Percentiles rank a stretch among this genome's conserved stretches.
Evolutionary conservation across 2,113 vertebrate species (phyloP).

Genomic region (Sterrhoptilus dennistouni): DNA sequence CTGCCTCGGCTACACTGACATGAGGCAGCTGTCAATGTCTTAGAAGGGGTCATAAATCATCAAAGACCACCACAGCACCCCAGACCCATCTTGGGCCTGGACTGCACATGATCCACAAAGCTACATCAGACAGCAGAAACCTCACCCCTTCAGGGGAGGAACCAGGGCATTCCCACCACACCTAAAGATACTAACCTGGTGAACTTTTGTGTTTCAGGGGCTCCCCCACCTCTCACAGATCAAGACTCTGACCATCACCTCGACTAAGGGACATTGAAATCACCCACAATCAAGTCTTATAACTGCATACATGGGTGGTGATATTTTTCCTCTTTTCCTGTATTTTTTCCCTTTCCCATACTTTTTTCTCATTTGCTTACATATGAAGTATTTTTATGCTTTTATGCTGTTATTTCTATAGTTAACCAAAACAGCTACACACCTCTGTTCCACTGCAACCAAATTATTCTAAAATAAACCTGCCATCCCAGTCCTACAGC

Average conservation of each 20-base stretch:
- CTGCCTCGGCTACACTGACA: accelerated
- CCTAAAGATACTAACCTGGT: accelerated
- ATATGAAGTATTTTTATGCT: background rate
- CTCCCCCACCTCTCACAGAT: background rate
- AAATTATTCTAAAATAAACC: background rate
- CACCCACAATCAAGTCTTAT: background rate
- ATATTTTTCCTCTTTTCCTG: background rate
- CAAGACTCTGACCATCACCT: background rate
- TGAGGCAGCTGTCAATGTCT: background rate
- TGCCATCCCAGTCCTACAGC: background rate
- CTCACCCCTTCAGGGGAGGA: background rate
- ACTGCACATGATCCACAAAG: background rate
- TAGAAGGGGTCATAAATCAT: background rate
- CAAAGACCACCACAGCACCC: background rate
- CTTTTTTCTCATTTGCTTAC: background rate
- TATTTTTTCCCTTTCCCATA: background rate
- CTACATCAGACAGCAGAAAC: no score
- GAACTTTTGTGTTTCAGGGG: background rate
- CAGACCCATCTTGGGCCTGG: no score
- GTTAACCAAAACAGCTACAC: background rate
- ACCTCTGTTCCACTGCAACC: background rate
- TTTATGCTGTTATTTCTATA: background rate
- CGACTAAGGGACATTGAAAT: accelerated
- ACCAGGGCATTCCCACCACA: background rate
- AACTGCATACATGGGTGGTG: background rate